Conservation (phyloP, 2,113 vertebrate genomes). For the Prunella himalayana region DNA sequence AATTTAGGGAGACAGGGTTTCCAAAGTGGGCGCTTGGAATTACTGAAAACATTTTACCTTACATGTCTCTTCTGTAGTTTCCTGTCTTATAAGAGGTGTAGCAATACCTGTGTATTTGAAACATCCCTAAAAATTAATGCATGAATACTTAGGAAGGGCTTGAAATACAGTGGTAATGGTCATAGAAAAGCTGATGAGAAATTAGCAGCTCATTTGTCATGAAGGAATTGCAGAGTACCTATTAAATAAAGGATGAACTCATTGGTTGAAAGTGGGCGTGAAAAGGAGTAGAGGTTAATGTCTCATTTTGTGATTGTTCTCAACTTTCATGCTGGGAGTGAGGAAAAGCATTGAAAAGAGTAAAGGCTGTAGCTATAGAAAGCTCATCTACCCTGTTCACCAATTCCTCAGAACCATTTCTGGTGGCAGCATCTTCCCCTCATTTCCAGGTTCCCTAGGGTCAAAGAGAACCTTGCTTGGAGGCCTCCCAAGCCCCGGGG, state of each 20-base stretch:
- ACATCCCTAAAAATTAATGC: not conserved
- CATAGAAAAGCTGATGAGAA: not conserved
- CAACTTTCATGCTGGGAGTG: accelerated
- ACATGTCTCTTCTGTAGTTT: not conserved
- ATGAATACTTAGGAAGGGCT: not conserved
- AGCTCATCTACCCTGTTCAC: not conserved
- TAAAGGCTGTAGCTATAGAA: not conserved
- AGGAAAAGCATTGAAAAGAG: not conserved
- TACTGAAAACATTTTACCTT: not conserved
- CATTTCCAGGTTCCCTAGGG: not conserved
- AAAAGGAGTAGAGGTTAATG: not conserved
- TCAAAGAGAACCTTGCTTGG: not conserved
- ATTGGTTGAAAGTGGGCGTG: not conserved
- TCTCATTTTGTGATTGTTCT: not conserved
- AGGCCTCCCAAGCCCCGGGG: not conserved
- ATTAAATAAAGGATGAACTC: not conserved
- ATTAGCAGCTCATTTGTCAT: not conserved
- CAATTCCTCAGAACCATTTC: accelerated
- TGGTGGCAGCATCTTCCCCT: not conserved
- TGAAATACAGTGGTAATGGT: not conserved
- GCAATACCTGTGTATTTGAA: not conserved
- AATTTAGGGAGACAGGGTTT: not conserved
- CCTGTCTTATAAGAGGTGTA: not conserved
- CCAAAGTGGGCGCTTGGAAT: not conserved
- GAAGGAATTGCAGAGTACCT: not conserved